Evolutionary conservation across 2,113 vertebrate species (phyloP).

Genomic region (Microtus montanus): DNA sequence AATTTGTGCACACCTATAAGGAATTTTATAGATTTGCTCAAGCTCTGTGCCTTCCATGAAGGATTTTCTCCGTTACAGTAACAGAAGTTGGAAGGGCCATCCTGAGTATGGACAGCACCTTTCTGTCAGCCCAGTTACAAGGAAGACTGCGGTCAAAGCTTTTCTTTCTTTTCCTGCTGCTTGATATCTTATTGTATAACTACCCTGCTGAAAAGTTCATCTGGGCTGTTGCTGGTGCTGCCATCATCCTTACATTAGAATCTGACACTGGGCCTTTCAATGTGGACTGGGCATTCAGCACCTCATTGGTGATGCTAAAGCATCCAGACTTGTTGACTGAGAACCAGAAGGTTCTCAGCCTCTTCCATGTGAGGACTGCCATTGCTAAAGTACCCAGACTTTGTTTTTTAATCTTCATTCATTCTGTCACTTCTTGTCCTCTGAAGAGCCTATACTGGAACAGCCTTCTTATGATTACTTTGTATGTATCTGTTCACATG

Average conservation of each 20-base stretch:
- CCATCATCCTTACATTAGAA: neutral
- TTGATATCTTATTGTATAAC: neutral
- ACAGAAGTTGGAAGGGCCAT: neutral
- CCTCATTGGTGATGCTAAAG: neutral
- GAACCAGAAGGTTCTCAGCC: neutral
- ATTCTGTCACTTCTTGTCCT: neutral
- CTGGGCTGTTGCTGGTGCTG: neutral
- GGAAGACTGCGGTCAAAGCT: neutral
- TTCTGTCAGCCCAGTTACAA: neutral
- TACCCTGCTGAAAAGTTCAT: neutral
- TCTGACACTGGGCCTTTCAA: neutral
- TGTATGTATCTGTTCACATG: neutral
- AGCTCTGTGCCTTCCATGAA: neutral
- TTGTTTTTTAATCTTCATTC: neutral
- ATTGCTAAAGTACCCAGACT: neutral
- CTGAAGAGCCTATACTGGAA: neutral
- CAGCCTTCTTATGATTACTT: neutral
- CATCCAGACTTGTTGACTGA: neutral
- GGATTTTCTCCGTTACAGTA: neutral
- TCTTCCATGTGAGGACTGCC: neutral
- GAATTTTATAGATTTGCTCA: neutral
- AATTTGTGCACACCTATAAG: neutral
- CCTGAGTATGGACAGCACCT: too few relatives aligned
- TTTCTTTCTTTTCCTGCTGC: neutral
- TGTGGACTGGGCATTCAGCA: neutral